These are phyloP conservation scores for Ictidomys tridecemlineatus DNA, from an alignment of 2,113 vertebrate species.

Conservation along the genomic window DNA sequence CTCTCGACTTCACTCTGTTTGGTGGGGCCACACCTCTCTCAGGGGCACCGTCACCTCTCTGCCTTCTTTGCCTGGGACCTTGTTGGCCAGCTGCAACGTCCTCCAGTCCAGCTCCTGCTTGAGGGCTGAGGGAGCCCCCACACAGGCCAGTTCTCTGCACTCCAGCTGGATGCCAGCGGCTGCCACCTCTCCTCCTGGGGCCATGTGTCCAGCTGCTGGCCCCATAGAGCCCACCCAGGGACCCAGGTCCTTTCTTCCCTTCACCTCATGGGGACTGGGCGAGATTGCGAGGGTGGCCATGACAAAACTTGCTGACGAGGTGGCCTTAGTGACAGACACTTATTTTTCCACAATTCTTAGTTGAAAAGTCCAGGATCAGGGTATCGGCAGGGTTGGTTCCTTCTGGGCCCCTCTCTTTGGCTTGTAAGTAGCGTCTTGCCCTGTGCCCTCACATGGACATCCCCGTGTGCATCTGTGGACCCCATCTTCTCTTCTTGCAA, in stretches of 20 bases:
- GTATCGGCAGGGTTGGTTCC: not conserved
- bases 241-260: not conserved
- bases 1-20: too few species aligned
- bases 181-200: rapidly evolving
- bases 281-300: rapidly evolving
- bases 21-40: not conserved
- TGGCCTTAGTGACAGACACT: too few species aligned
- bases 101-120: not conserved
- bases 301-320: rapidly evolving
- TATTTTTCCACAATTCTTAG: not conserved
- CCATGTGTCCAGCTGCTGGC: not conserved
- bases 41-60: not conserved
- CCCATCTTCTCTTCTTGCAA: not conserved
- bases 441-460: not conserved
- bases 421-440: too few species aligned
- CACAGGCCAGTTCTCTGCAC: not conserved
- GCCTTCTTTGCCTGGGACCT: not conserved
- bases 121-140: not conserved
- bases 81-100: not conserved
- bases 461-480: not conserved
- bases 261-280: rapidly evolving
- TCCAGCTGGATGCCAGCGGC: rapidly evolving
- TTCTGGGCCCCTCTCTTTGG: too few species aligned
- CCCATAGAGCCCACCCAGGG: not conserved
- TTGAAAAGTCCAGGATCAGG: not conserved